phyloP scores from a whole-genome alignment of 2,888 invertebrate genomes.

The Apodemia zela region DNA sequence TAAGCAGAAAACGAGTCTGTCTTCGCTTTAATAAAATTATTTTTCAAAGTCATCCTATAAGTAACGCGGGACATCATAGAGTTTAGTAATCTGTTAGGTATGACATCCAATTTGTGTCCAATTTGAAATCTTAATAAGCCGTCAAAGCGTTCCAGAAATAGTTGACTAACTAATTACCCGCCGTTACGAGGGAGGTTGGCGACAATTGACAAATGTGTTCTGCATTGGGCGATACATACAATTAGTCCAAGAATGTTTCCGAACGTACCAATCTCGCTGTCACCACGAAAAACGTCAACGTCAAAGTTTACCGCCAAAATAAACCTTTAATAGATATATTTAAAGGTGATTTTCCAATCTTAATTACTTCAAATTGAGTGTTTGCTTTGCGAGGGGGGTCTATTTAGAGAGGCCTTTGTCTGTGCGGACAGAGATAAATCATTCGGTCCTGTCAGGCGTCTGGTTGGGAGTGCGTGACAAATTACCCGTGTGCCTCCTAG shows the following conservation, averaged over 20 bases:
- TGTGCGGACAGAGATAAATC: constrained; percentile 64
- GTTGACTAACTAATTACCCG: constrained; percentile 68
- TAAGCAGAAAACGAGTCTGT: constrained; percentile 72
- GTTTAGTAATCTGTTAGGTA: constrained; percentile 65
- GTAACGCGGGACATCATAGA: constrained; percentile 40
- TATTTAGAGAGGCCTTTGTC: constrained; percentile 71
- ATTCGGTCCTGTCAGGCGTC: constrained; percentile 62
- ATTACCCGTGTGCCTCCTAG: constrained; percentile 59
- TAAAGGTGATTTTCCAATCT: constrained; percentile 56
- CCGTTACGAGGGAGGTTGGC: constrained; percentile 54
- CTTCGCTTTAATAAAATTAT: constrained; percentile 53
- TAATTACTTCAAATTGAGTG: constrained; percentile 67
- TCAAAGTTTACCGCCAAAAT: constrained; percentile 57
- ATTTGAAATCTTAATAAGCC: constrained; percentile 79
- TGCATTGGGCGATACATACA: constrained; percentile 67
- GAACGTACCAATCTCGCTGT: constrained; percentile 50
- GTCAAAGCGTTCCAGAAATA: constrained; percentile 76
- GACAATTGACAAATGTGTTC: constrained; percentile 78
- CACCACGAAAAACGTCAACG: constrained; percentile 45
- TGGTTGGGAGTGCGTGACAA: constrained; percentile 66
- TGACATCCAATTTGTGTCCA: constrained; percentile 78
- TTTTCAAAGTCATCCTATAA: constrained; percentile 50
- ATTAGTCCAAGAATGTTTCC: constrained; percentile 70
- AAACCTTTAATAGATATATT: constrained; percentile 47
- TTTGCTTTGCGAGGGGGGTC: constrained; percentile 64